These are phyloP conservation scores for Macaria notata DNA, from an alignment of 2,888 invertebrate genomes.

Conservation along the genomic window DNA sequence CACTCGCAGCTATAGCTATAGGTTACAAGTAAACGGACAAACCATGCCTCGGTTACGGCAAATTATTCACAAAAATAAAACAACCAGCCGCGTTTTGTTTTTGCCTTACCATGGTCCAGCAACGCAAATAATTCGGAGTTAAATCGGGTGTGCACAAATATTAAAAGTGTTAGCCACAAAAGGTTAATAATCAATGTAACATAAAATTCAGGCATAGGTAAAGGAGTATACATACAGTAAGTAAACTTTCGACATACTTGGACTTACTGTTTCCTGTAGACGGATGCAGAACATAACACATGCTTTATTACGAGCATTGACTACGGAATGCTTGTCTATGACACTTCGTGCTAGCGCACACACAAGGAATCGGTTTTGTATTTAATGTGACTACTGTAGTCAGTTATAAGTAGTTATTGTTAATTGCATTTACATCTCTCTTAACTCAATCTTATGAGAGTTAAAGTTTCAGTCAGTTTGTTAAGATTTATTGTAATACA, in stretches of 20 bases:
- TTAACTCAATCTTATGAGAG: no score
- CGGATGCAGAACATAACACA: slow-evolving; percentile 82
- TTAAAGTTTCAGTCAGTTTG: no score
- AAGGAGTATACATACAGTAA: slow-evolving; percentile 50
- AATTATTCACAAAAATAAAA: slow-evolving; percentile 43
- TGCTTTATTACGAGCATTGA: slow-evolving; percentile 74
- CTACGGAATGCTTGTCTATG: slow-evolving; percentile 56
- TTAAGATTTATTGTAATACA: no score
- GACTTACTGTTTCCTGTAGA: slow-evolving; percentile 91
- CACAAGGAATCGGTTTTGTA: slow-evolving; percentile 59
- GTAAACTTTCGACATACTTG: slow-evolving; percentile 74
- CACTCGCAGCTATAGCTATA: slow-evolving; percentile 28
- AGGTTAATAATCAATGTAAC: slow-evolving; percentile 67
- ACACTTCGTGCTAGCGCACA: slow-evolving; percentile 59
- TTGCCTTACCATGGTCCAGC: slow-evolving; percentile 51
- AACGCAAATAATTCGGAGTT: slow-evolving; percentile 48
- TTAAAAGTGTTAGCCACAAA: slow-evolving; percentile 75
- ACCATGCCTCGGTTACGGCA: slow-evolving; percentile 45
- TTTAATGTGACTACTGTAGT: slow-evolving; percentile 11
- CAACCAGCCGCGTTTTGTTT: slow-evolving; percentile 40
- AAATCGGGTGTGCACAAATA: slow-evolving; percentile 64
- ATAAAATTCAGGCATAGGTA: slow-evolving; percentile 63
- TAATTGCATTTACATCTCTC: no score
- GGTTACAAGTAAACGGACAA: slow-evolving; percentile 30
- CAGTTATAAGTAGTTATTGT: no score